Percentiles rank a stretch among this genome's conserved stretches.
These are phyloP conservation scores for Papilio machaon DNA, from an alignment of 1,140 invertebrate genomes.

Conservation along the genomic window DNA sequence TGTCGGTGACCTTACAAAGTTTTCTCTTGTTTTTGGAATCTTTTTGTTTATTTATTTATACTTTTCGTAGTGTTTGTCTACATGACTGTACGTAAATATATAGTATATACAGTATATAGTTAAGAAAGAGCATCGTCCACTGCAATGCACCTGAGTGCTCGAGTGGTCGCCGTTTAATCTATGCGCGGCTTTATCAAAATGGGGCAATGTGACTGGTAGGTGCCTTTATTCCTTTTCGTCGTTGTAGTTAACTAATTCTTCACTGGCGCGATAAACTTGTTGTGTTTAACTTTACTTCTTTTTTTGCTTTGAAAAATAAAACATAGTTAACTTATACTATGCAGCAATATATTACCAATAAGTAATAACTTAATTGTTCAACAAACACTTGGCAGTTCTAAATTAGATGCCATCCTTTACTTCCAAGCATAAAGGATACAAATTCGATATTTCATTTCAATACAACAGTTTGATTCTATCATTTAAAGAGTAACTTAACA, in stretches of 20 bases:
- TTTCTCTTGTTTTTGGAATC: slow-evolving; percentile 58
- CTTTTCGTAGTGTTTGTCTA: slow-evolving; percentile 12
- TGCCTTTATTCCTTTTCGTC: slow-evolving; percentile 62
- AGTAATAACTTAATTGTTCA: neutral
- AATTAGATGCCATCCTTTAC: neutral
- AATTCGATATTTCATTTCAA: too few relatives aligned
- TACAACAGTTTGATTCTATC: too few relatives aligned
- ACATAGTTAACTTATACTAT: neutral
- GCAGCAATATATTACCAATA: neutral
- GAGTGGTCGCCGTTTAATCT: slow-evolving; percentile 70
- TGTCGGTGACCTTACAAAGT: slow-evolving; percentile 66
- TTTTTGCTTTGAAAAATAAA: neutral
- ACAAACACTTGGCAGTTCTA: neutral
- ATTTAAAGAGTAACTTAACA: too few relatives aligned
- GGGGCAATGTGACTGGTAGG: slow-evolving; percentile 70
- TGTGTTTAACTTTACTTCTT: slow-evolving; percentile 52
- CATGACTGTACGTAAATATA: neutral
- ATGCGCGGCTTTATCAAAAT: slow-evolving; percentile 76
- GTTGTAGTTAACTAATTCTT: slow-evolving; percentile 58
- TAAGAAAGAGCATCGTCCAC: slow-evolving; percentile 41
- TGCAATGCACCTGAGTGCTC: slow-evolving; percentile 67
- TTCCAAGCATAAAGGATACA: neutral
- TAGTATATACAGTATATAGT: neutral
- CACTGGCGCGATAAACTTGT: slow-evolving; percentile 55
- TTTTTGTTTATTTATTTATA: slow-evolving; percentile 27